These are phyloP conservation scores for Drosophila takahashii DNA, from an alignment of 1,140 invertebrate species.

Conservation along the genomic window DNA sequence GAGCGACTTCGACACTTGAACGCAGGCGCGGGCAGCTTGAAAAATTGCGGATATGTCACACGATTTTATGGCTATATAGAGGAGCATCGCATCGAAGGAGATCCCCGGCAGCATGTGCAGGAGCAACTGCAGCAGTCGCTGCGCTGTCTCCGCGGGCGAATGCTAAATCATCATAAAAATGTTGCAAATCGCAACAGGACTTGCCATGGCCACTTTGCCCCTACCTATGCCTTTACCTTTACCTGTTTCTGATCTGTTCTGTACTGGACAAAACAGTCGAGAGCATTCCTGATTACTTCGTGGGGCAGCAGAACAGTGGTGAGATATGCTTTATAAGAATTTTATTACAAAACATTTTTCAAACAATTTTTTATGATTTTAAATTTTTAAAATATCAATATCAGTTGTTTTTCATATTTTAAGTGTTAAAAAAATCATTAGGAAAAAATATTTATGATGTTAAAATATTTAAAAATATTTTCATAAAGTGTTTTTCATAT, in stretches of 20 bases:
- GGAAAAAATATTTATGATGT: too few species aligned
- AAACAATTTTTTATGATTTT: too few species aligned
- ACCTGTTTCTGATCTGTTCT: slow-evolving; percentile 27
- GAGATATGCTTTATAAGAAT: too few species aligned
- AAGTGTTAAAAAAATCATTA: too few species aligned
- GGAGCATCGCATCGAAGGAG: neutral
- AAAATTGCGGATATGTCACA: slow-evolving; percentile 84
- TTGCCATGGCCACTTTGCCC: slow-evolving; percentile 15
- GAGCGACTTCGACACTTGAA: slow-evolving; percentile 74
- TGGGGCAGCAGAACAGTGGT: slow-evolving; percentile 19
- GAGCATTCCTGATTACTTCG: slow-evolving; percentile 31
- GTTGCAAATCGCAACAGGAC: slow-evolving; percentile 74
- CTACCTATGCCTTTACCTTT: neutral
- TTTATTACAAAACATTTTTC: neutral
- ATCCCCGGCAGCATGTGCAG: slow-evolving; percentile 13
- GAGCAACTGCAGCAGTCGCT: slow-evolving; percentile 40
- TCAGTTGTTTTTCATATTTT: too few species aligned
- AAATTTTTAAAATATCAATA: too few species aligned
- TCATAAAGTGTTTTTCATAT: too few species aligned
- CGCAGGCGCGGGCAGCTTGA: slow-evolving; percentile 62
- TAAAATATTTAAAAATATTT: too few species aligned
- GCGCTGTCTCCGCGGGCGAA: slow-evolving; percentile 55
- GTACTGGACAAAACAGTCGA: slow-evolving; percentile 33
- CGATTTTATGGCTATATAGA: slow-evolving; percentile 79
- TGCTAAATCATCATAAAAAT: slow-evolving; percentile 77